Evolutionary conservation across 2,888 invertebrate genomes (phyloP).

Genomic region (Pachymerium ferrugineum): DNA sequence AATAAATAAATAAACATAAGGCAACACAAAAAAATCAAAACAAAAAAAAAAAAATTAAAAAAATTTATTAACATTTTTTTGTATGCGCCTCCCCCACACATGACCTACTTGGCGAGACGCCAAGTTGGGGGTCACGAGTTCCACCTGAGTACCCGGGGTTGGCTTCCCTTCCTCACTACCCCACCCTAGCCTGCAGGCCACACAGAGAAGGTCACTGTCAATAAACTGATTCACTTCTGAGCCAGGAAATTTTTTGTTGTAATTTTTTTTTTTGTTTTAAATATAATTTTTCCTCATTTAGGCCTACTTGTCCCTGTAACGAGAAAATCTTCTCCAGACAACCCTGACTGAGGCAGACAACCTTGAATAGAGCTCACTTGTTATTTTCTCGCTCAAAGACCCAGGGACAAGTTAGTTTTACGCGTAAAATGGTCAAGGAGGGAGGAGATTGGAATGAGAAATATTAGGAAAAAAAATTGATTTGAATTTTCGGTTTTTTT

Average conservation of each 20-base stretch:
- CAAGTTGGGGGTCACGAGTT: constrained; percentile 21
- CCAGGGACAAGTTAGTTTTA: neutral
- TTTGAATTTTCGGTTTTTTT: neutral
- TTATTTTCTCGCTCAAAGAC: constrained; percentile 9
- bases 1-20: neutral
- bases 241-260: neutral
- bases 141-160: constrained; percentile 23
- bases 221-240: neutral
- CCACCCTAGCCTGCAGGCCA: constrained; percentile 17
- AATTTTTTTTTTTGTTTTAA: neutral
- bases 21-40: neutral
- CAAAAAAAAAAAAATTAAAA: neutral
- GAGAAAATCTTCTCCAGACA: constrained; percentile 15
- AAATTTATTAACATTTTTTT: constrained; percentile 3
- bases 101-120: constrained; percentile 10
- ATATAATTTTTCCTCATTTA: neutral
- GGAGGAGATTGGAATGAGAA: neutral
- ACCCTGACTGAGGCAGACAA: constrained; percentile 17
- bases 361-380: constrained; percentile 6
- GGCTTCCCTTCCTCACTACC: constrained; percentile 27
- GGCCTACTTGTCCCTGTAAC: neutral
- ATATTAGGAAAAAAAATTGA: neutral
- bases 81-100: neutral
- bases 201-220: constrained; percentile 20
- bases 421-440: neutral